Evolutionary conservation across 2,888 invertebrate species (phyloP).

Genomic region (Dryobota labecula): DNA sequence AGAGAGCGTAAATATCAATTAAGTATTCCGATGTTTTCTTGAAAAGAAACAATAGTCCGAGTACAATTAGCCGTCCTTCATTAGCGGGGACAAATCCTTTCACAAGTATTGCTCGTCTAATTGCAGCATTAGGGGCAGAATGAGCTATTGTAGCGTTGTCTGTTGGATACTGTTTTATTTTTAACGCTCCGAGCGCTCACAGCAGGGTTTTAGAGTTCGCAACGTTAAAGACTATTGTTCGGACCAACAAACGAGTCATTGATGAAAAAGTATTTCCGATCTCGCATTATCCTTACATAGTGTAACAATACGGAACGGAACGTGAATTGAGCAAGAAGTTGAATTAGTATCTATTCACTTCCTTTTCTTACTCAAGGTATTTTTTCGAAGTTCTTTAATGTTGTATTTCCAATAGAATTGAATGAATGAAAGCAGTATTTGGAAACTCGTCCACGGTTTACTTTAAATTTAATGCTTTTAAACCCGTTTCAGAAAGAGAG

Average conservation of each 20-base stretch:
- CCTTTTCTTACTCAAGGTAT: constrained; percentile 25
- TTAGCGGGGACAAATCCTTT: constrained; percentile 87
- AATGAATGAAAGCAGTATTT: constrained; percentile 16
- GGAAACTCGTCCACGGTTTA: not conserved
- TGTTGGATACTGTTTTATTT: constrained; percentile 82
- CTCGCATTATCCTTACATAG: constrained; percentile 56
- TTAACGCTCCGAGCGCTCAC: constrained; percentile 76
- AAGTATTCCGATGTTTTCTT: constrained; percentile 74
- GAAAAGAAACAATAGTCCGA: constrained; percentile 71
- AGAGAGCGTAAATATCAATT: constrained; percentile 79
- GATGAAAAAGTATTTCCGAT: constrained; percentile 65
- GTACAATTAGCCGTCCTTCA: constrained; percentile 83
- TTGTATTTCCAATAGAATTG: constrained; percentile 21
- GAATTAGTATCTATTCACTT: constrained; percentile 56
- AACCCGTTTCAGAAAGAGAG: not conserved
- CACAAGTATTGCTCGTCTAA: constrained; percentile 82
- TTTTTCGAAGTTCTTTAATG: constrained; percentile 31
- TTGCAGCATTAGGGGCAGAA: constrained; percentile 84
- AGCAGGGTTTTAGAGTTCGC: constrained; percentile 72
- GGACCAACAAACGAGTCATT: constrained; percentile 67
- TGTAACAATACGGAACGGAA: constrained; percentile 46
- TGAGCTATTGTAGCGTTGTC: constrained; percentile 82
- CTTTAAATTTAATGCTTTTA: constrained; percentile 31
- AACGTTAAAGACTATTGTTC: constrained; percentile 73
- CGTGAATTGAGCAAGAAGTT: constrained; percentile 48